These are phyloP conservation scores for Xenotilapia longispinis DNA, from an alignment of 2,113 vertebrate genomes.

Conservation along the genomic window DNA sequence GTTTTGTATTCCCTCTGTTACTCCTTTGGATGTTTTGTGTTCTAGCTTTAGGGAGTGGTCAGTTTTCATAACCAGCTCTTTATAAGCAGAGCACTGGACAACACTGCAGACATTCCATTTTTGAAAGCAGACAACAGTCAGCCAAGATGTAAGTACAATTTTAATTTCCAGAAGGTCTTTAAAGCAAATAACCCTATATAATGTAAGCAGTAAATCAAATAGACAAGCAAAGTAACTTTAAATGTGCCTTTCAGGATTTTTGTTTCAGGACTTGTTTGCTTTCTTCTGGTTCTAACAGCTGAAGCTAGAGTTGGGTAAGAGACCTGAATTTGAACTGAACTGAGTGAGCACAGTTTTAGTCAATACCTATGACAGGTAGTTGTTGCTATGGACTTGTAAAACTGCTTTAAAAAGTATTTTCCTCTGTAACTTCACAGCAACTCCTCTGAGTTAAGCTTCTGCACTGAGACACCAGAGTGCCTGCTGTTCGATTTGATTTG, in stretches of 20 bases:
- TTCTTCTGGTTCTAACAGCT: slow-evolving; percentile 50
- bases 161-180: background rate
- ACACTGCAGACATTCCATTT: background rate
- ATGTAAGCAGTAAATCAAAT: background rate
- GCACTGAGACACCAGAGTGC: slow-evolving; percentile 60
- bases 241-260: slow-evolving; percentile 47
- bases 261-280: slow-evolving; percentile 37
- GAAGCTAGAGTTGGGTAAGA: slow-evolving; percentile 68
- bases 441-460: slow-evolving; percentile 24
- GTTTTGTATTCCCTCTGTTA: background rate
- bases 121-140: background rate
- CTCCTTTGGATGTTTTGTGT: background rate
- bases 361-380: background rate
- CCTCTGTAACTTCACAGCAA: slow-evolving; percentile 17
- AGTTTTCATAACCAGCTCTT: background rate
- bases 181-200: background rate
- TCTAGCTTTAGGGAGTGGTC: slow-evolving; percentile 36
- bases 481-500: slow-evolving; percentile 59
- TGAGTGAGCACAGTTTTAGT: background rate
- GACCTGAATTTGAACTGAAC: background rate
- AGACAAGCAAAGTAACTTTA: background rate
- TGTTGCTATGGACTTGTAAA: no score
- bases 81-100: slow-evolving; percentile 1
- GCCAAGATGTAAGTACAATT: slow-evolving; percentile 42
- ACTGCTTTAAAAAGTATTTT: background rate